Evolutionary conservation across 2,797 vertebrate genomes (phyloP), one percentile per base, ranked within the genome.

Genomic region (Takifugu ocellatus): DNA sequence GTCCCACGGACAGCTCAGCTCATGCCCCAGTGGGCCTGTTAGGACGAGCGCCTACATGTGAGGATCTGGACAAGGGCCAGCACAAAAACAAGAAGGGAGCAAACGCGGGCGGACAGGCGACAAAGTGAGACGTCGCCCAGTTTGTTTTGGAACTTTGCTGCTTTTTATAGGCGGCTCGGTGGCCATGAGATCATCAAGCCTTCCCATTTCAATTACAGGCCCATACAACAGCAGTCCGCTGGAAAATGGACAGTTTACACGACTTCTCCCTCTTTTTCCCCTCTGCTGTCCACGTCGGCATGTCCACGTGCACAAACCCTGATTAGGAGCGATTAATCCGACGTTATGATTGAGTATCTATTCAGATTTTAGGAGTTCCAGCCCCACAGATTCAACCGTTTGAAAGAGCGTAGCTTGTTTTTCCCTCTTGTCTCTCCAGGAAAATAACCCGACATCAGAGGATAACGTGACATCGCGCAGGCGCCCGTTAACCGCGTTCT

Each of bases 11-110:
- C 77, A 85, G 74, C 78, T 78, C 83, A 66, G 83, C 84, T 82
- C 80, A 85, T 75, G 83, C 82, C 85, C 86, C 85, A 84, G 82
- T 80, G 81, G 87, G 84, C 84, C 85, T 88, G 85, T 89, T 88
- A 86, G 75, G 87, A 87, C 80, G 80, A 81, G 79, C 63, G 85
- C 75, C 78, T 81, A 82, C 82, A 86, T 87, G 84, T 83, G 77
- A 76, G 70, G 77, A 78, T 84, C 76, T 77, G 79, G 73, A 79
- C 81, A 78, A 84, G 84, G 84, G 84, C 75, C 74, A 60, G 68
- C 65, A 86, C 75, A 89, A 82, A 74, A 89, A 82, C 70, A 84
- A 83, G 69, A 87, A 85, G 70, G 70, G 77, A 83, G 78, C 78
- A 83, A 90, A 88, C 86, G 80, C 77, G 65, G 70, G 79, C 66